Base-by-base conservation (phyloP, 2,113 vertebrate species). In the Rhynchomys soricoides region DNA sequence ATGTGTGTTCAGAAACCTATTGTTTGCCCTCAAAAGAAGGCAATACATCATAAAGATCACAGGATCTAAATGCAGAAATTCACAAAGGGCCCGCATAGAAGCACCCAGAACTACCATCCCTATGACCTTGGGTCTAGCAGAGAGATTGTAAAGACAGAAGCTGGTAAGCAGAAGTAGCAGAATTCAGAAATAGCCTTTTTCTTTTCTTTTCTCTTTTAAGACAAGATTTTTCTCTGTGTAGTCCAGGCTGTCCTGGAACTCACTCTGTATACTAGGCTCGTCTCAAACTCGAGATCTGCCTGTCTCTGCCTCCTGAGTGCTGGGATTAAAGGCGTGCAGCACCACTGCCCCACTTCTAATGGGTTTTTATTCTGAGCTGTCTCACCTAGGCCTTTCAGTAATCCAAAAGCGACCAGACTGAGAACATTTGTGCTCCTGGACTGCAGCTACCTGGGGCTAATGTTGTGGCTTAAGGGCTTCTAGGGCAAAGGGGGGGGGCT, bases 241-340 rank as follows among this genome's bases (percentile, higher is more conserved):
- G 77, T 9, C 34, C 6, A 17, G 71, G 45, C 75, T 77, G 26
- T 77, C 45, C 50, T 55, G 50, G 31, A 79, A 79, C 17, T 79
- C 10, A 1, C 77, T 79, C 17, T 79, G 50, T 55, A 79, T 19
- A 79, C 10, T 11, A 52, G 77, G 50, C 31, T 55, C 19, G 34
- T 22, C 48, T 52, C 13, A 1, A 79, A 71, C 37, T 37, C 2
- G 21, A 43, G n/a, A 40, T 73, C 37, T 13, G 21, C 50, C 52
- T 57, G 34, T 21, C 78, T 79, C 19, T 81, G 78, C 21, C 78
- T 57, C 78, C 50, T 57, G 50, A 81, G 78, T 57, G 50, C 34
- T 81, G 34, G 19, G 31, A 57, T 57, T n/a, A 57, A n/a, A 81
- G 21, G 78, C 2, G 0, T n/a, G 19, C 1, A 1, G 4, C 31